Evolutionary conservation across 2,888 invertebrate species (phyloP).

Genomic region (Herminia tarsipennalis): DNA sequence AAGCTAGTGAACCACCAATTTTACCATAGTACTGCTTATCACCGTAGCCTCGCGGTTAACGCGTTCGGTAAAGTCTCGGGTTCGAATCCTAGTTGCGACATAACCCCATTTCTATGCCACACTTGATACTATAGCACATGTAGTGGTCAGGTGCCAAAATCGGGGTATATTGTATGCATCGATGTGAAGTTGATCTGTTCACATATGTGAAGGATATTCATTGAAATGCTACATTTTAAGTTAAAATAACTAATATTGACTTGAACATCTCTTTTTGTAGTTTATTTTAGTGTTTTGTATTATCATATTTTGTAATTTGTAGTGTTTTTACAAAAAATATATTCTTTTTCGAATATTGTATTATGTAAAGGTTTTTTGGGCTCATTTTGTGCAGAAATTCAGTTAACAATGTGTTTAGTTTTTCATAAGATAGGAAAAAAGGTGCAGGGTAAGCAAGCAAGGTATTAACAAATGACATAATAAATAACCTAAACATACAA

Average conservation of each 20-base stretch:
- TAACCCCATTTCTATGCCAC: slow-evolving; percentile 81
- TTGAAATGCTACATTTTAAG: slow-evolving; percentile 64
- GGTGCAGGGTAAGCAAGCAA: no score
- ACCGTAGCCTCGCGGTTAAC: slow-evolving; percentile 39
- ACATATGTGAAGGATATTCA: slow-evolving; percentile 57
- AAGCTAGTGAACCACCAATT: slow-evolving; percentile 11
- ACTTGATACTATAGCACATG: slow-evolving; percentile 75
- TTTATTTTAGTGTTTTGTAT: neutral
- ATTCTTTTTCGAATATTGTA: no score
- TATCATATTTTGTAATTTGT: no score
- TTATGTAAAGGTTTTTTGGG: no score
- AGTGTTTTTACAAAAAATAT: no score
- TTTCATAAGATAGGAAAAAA: no score
- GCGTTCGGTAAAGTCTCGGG: slow-evolving; percentile 39
- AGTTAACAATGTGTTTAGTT: no score
- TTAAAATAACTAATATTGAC: neutral
- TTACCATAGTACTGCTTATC: neutral
- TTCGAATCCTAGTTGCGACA: slow-evolving; percentile 55
- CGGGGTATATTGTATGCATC: slow-evolving; percentile 67
- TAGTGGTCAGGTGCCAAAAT: slow-evolving; percentile 76
- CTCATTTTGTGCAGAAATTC: no score
- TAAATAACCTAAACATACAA: no score
- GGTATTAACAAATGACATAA: no score
- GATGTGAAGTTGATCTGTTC: slow-evolving; percentile 70
- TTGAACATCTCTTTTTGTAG: neutral